Base-by-base conservation (phyloP, 2,113 vertebrate species). In the Channa maculata region DNA sequence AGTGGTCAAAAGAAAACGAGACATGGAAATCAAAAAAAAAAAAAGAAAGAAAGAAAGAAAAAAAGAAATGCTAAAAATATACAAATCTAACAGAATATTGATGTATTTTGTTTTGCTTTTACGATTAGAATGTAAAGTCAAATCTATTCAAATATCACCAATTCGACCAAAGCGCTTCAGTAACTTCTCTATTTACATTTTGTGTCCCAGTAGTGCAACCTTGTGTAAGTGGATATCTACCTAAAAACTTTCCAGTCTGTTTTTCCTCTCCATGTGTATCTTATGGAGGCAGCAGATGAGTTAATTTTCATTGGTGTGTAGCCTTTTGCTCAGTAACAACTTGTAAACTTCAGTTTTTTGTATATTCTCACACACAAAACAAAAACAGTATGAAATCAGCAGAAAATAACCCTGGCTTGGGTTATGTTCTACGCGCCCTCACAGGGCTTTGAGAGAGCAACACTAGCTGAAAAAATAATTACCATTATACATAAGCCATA, bases 141-240 rank as follows among this genome's bases (percentile, higher is more conserved):
- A 14, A n/a, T 38, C 38, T n/a, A 45, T 43, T 43, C 37, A 45
- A 59, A 48, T 52, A 10, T 66, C 5, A 41, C 24, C 52, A 50
- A 57, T 51, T 48, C 36, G 5, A 43, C 57, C 53, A 44, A 71
- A 43, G 45, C 12, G 24, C 55, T 39, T 66, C n/a, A 65, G 74
- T 58, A 66, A 77, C 67, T 66, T 7, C 65, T 37, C 7, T 46
- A 46, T 49, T 62, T 34, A 57, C 6, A 58, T 51, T n/a, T 15
- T 51, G 50, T 67, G 9, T 11, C 39, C 2, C 33, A 52, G 36
- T 4, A 37, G 5, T 60, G 75, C 51, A 63, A 67, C 53, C 52
- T 41, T 15, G 50, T 3, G 9, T 46, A 58, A 4, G 12, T 41
- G 57, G 2, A 33, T 33, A 13, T 51, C 3, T 34, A 43, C 48